Evolutionary conservation across 2,888 invertebrate genomes (phyloP).

Genomic region (Latrodectus elegans): DNA sequence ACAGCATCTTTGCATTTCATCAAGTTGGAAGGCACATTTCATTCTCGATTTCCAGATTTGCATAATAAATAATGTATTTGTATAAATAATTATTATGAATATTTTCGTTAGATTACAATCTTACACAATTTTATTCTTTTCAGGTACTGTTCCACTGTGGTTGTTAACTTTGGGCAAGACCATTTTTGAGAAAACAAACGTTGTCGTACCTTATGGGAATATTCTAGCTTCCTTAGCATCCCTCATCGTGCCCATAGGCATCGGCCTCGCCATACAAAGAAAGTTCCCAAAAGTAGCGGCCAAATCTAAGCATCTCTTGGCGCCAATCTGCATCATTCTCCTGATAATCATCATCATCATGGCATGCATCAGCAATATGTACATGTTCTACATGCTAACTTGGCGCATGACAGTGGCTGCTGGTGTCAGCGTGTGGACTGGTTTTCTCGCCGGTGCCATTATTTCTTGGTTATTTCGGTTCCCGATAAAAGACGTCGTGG

Average conservation of each 20-base stretch:
- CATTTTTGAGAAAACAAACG: conserved; percentile 47
- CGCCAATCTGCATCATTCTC: conserved; percentile 86
- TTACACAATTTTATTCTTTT: conserved; percentile 60
- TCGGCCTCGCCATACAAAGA: conserved; percentile 73
- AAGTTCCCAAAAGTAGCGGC: conserved; percentile 72
- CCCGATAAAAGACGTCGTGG: conserved; percentile 82
- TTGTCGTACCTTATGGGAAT: conserved; percentile 83
- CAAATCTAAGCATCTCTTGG: conserved; percentile 85
- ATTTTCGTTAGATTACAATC: too few species aligned
- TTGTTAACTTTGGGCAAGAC: conserved; percentile 86
- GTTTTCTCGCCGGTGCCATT: conserved; percentile 83
- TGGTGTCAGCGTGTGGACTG: conserved; percentile 87
- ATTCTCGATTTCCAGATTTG: too few species aligned
- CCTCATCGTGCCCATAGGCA: conserved; percentile 83
- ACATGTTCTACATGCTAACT: conserved; percentile 89
- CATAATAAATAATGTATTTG: too few species aligned
- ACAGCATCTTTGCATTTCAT: background rate
- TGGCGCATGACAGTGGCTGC: conserved; percentile 89
- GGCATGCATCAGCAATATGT: conserved; percentile 89
- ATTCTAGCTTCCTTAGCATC: conserved; percentile 84
- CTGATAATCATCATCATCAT: conserved; percentile 89
- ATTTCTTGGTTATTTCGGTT: conserved; percentile 81
- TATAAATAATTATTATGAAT: too few species aligned
- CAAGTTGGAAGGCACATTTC: too few species aligned
- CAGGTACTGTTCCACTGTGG: conserved; percentile 92